Evolutionary conservation across 2,113 vertebrate species (phyloP), one percentile per base, ranked within the genome.

Genomic region (Bos indicus): DNA sequence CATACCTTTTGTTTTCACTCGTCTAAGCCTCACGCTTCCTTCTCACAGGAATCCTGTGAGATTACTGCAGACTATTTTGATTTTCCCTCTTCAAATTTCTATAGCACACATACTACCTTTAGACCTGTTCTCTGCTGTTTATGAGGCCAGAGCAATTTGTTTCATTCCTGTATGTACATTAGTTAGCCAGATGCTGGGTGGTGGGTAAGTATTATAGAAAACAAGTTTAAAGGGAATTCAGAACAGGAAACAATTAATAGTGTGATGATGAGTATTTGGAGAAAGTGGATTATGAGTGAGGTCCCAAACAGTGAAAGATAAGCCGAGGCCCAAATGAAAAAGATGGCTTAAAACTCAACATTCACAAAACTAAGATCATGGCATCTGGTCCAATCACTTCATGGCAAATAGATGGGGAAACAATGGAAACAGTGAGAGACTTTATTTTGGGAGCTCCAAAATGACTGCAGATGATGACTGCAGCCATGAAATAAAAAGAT

Each of bases 121-220:
- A 92, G 51, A 74, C 62, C 52, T 92, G 43, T 89, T 93, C 23
- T 56, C 54, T 94, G 26, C 21, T 82, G 2, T 94, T 74, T 74
- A 57, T 74, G n/a, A 96, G 23, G 28, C 80, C n/a, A 86, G 51
- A 86, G 59, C 19, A 90, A 8, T 86, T 82, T 90, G 6, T 93
- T 96, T 10, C 40, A 4, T 77, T 95, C 89, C 90, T 83, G 56
- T 78, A 25, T 95, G 25, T 7, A 25, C 30, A 71, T 67, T 64
- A 85, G 51, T 87, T 89, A 89, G 57, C 78, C 78, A 92, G 52
- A 64, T 84, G 2, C 59, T 95, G 80, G 23, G 26, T 90, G 30
- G 81, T 90, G 6, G 43, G 16, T 90, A 97, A 85, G 40, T 59
- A 64, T 84, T 88, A 62, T 80, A 57, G 51, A 94, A 93, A 97